These are phyloP conservation scores for Gonioctena quinquepunctata DNA, from an alignment of 1,140 invertebrate genomes.

Conservation along the genomic window DNA sequence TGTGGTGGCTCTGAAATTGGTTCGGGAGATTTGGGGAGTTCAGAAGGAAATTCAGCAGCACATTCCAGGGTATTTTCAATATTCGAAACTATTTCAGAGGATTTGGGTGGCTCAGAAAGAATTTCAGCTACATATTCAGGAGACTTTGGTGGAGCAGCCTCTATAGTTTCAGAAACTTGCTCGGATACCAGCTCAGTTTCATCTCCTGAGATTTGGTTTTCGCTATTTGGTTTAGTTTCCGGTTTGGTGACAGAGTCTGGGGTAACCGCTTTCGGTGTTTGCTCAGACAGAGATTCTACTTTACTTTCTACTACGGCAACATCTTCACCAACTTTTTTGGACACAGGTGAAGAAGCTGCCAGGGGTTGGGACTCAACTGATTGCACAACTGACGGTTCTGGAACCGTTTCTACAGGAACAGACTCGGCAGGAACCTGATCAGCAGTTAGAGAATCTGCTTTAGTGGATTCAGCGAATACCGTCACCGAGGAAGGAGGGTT, in stretches of 20 bases:
- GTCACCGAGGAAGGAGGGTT: constrained; percentile 53
- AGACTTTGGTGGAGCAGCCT: not conserved
- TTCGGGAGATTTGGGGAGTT: not conserved
- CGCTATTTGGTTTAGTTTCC: not conserved
- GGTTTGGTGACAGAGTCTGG: not conserved
- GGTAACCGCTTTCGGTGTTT: not conserved
- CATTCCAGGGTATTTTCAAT: not conserved
- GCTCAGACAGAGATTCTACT: not conserved
- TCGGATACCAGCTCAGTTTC: not conserved
- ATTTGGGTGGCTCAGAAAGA: not conserved
- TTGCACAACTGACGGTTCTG: not conserved
- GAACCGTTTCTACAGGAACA: not conserved
- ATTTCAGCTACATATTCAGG: not conserved
- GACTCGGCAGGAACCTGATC: constrained; percentile 20
- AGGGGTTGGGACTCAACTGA: not conserved
- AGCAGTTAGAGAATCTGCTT: constrained; percentile 40
- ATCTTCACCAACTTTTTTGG: not conserved
- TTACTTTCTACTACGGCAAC: not conserved
- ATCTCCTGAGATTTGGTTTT: not conserved
- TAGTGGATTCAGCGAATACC: constrained; percentile 54
- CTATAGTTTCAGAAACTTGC: not conserved
- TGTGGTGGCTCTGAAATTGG: not conserved
- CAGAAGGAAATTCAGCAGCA: not conserved
- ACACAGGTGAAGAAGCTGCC: constrained; percentile 5
- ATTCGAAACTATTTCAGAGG: not conserved